Evolutionary conservation across 2,888 invertebrate species (phyloP).

Genomic region (Diarsia dahlii): DNA sequence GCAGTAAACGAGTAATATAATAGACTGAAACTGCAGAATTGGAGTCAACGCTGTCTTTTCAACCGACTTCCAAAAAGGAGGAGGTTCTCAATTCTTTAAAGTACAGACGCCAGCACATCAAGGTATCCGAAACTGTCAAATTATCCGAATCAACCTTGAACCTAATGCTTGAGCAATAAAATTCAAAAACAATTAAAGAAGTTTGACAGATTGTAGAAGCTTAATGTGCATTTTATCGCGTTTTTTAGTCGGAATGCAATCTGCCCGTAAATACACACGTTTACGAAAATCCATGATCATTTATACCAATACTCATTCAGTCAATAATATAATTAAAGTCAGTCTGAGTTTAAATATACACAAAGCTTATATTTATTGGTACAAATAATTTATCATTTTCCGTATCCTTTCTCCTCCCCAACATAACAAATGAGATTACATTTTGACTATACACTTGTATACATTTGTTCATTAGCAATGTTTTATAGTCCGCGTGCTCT

Average conservation of each 20-base stretch:
- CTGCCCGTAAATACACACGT: slow-evolving; percentile 2
- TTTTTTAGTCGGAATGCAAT: slow-evolving; percentile 1
- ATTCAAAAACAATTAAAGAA: no score
- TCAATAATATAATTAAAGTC: slow-evolving; percentile 54
- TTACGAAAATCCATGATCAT: slow-evolving; percentile 43
- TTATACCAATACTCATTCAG: slow-evolving; percentile 54
- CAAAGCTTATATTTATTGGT: slow-evolving; percentile 46
- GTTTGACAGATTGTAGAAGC: no score
- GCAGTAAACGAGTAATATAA: neutral
- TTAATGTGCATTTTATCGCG: no score
- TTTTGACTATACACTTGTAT: slow-evolving; percentile 15
- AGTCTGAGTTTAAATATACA: slow-evolving; percentile 56
- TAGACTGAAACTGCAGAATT: neutral
- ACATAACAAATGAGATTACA: slow-evolving; percentile 34
- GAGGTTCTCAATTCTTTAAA: no score
- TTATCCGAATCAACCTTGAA: no score
- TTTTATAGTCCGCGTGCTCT: neutral
- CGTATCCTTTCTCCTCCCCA: neutral
- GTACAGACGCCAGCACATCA: no score
- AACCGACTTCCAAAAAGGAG: no score
- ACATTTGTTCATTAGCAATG: slow-evolving; percentile 19
- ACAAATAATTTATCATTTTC: slow-evolving; percentile 46
- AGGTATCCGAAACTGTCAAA: no score
- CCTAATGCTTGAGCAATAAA: no score
- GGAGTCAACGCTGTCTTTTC: neutral